Conservation (phyloP, 2,113 vertebrate genomes). For the Cheilinus undulatus region DNA sequence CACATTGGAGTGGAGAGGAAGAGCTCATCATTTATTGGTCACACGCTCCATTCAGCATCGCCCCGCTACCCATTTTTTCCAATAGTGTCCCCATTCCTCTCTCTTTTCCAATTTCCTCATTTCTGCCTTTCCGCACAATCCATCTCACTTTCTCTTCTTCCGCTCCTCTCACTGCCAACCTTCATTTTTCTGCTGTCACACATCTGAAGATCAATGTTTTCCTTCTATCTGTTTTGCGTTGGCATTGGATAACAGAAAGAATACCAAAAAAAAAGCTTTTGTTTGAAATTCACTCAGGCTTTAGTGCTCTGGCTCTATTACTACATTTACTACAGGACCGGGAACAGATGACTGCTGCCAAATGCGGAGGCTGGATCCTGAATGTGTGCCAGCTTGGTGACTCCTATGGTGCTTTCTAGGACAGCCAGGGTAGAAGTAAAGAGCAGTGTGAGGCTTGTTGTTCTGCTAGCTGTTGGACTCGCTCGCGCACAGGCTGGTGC, state of each 20-base stretch:
- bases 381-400: conserved; percentile 51
- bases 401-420: conserved; percentile 47
- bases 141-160: conserved; percentile 35
- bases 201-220: conserved; percentile 45
- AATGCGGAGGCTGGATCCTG: conserved; percentile 47
- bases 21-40: conserved; percentile 75
- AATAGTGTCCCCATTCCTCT: conserved; percentile 41
- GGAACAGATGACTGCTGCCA: conserved; percentile 44
- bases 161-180: conserved; percentile 26
- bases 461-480: conserved; percentile 63
- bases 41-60: conserved; percentile 52
- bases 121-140: conserved; percentile 15
- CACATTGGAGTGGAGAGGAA: conserved; percentile 59
- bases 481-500: conserved; percentile 74
- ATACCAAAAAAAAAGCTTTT: background rate
- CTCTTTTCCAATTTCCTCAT: conserved; percentile 55
- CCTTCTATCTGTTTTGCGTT: conserved; percentile 24
- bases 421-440: conserved; percentile 50
- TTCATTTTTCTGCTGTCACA: conserved; percentile 28
- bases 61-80: conserved; percentile 41
- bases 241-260: conserved; percentile 26
- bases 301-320: conserved; percentile 29
- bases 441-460: conserved; percentile 52
- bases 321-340: conserved; percentile 26
- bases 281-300: conserved; percentile 36